Percentiles rank a stretch among this genome's conserved stretches.
Conservation (phyloP, 2,113 vertebrate genomes). For the Brachionichthys hirsutus region DNA sequence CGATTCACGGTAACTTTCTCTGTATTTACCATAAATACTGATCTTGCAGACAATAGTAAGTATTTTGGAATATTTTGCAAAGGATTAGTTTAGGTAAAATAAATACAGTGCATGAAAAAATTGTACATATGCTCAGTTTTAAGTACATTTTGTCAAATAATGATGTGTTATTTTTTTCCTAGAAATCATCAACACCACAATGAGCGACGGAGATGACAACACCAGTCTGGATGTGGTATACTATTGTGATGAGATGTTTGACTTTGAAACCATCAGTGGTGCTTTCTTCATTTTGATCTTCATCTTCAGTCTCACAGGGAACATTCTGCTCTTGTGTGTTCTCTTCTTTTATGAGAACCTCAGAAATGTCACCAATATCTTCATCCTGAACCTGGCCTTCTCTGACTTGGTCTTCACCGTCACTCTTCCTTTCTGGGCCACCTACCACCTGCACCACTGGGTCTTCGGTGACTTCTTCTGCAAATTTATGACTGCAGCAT, state of each 20-base stretch:
- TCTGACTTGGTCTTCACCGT: slow-evolving; percentile 79
- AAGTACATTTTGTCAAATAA: too few species aligned
- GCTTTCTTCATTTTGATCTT: slow-evolving; percentile 47
- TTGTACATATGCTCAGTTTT: too few species aligned
- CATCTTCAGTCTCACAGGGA: slow-evolving; percentile 56
- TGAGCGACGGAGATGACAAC: fast-evolving
- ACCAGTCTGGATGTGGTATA: fast-evolving
- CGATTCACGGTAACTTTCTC: too few species aligned
- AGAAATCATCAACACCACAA: not conserved
- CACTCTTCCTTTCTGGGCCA: slow-evolving; percentile 78
- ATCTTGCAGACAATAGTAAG: too few species aligned
- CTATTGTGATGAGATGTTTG: not conserved
- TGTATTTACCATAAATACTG: too few species aligned
- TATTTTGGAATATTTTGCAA: too few species aligned
- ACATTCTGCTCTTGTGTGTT: slow-evolving; percentile 51
- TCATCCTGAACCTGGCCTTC: slow-evolving; percentile 76
- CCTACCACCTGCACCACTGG: slow-evolving; percentile 68
- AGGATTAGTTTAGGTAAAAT: too few species aligned
- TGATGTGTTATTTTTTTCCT: too few species aligned
- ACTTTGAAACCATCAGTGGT: slow-evolving; percentile 8
- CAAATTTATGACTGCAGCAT: too few species aligned
- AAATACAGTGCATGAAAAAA: too few species aligned
- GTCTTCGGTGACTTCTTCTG: slow-evolving; percentile 52
- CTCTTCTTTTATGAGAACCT: slow-evolving; percentile 56
- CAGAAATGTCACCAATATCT: slow-evolving; percentile 75